Conservation (phyloP, 1,140 invertebrate species). For the Pentalonia nigronervosa region DNA sequence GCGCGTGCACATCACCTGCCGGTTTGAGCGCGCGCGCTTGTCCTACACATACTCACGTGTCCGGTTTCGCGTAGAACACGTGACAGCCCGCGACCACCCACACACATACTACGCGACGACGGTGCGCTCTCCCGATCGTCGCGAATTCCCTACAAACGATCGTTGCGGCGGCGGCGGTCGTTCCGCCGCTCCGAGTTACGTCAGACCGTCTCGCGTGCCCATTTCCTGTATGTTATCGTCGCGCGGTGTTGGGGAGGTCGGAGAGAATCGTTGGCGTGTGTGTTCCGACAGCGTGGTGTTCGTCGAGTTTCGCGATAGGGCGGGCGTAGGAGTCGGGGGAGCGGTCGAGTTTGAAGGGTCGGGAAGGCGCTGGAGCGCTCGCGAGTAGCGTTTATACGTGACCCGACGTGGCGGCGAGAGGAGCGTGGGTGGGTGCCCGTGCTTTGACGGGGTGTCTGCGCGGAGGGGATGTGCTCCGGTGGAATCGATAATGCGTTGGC, state of each 20-base stretch:
- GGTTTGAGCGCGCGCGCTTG: neutral
- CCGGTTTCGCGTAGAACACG: neutral
- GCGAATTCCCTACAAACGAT: neutral
- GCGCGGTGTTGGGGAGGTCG: neutral
- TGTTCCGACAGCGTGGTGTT: neutral
- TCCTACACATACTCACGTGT: neutral
- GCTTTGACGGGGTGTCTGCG: neutral
- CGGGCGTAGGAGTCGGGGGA: neutral
- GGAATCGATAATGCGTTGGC: slow-evolving; percentile 58
- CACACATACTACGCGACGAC: neutral
- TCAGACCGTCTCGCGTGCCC: neutral
- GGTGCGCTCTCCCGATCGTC: neutral
- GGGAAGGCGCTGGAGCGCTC: neutral
- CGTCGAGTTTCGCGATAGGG: neutral
- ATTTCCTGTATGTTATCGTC: neutral
- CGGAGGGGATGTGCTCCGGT: neutral
- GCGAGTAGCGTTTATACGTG: neutral
- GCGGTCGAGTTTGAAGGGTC: neutral
- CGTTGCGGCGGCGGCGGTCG: neutral
- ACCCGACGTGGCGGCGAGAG: neutral
- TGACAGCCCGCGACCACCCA: neutral
- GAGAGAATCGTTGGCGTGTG: neutral
- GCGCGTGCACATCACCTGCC: neutral
- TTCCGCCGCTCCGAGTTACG: neutral
- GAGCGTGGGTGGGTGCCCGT: neutral